Evolutionary conservation across 2,888 invertebrate genomes (phyloP), one percentile per base, ranked within the genome.

Genomic region (Orthosia gracilis): DNA sequence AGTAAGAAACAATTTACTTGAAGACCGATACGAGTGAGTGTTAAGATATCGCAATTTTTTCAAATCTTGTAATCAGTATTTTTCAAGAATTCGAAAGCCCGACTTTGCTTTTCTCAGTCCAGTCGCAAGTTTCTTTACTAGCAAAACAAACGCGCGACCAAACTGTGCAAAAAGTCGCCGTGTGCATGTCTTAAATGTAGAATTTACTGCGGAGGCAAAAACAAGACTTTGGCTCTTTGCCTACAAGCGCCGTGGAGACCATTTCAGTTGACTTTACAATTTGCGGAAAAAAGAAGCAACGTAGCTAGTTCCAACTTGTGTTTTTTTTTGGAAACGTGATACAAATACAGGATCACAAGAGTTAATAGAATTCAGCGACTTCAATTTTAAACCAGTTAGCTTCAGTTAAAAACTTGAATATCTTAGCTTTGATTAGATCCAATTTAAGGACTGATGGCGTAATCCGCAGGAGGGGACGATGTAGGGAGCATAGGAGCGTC

Each of bases 181-280:
- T 69, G 83, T 64, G 83, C 69, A 72, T 65, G 59, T 74, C 71
- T 69, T 74, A 79, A 74, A 68, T 80, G 80, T 69, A 67, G 71
- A 83, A 83, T 82, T 82, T 83, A 83, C 80, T 74, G 74, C 71
- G 23, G 55, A 63, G 5, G 80, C 67, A 68, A 82, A 83, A 81
- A 79, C 75, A 72, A 71, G 52, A 55, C n/a, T 55, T 83, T 82
- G 82, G 82, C 82, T 82, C 84, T 21, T 54, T 82, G 82, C 82
- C 82, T 83, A 59, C 80, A 66, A 71, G 68, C 62, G 68, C 65
- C 58, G 40, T 58, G 69, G 31, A 71, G 62, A 47, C 74, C 62
- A 83, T 71, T 82, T 74, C 80, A 71, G 84, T 74, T 63, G 83
- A 74, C 70, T 82, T 65, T 74, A 71, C 80, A 79, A 74, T 70